A percentile compares a stretch with the other conserved stretches of the same genome.
These are phyloP conservation scores for Rotaria macrura DNA, from an alignment of 2,888 invertebrate species.

Conservation along the genomic window DNA sequence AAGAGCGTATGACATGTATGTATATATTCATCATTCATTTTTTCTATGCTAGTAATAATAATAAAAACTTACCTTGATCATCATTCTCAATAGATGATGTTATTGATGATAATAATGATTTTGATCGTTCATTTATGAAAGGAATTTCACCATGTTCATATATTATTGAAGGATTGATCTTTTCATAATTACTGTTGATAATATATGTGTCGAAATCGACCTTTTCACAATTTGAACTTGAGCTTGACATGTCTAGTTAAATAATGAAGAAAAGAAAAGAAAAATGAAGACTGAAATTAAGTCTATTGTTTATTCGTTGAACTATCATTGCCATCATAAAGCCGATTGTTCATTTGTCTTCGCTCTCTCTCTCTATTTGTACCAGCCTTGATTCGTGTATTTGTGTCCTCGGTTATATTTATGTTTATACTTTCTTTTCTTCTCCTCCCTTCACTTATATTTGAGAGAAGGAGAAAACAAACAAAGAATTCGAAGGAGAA, in stretches of 20 bases:
- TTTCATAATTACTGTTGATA: background rate
- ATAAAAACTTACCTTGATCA: background rate
- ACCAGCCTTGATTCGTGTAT: background rate
- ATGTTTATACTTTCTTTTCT: background rate
- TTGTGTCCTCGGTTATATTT: background rate
- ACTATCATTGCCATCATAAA: background rate
- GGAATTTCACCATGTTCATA: background rate
- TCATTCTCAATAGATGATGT: background rate
- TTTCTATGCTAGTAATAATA: background rate
- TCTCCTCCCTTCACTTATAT: background rate
- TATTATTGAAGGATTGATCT: slow-evolving; percentile 2
- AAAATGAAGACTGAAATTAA: background rate
- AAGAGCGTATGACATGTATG: background rate
- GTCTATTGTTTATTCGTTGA: background rate
- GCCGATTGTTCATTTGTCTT: background rate
- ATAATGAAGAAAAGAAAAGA: background rate
- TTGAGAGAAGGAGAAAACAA: too few relatives aligned
- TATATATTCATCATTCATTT: background rate
- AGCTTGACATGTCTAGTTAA: background rate
- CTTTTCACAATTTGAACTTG: background rate
- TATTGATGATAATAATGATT: slow-evolving; percentile 8
- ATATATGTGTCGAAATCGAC: slow-evolving; percentile 12
- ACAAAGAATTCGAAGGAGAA: too few relatives aligned
- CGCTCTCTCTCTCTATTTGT: too few relatives aligned
- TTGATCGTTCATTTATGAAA: background rate